Conservation (phyloP, 2,888 invertebrate genomes). For the Lymantria monacha region DNA sequence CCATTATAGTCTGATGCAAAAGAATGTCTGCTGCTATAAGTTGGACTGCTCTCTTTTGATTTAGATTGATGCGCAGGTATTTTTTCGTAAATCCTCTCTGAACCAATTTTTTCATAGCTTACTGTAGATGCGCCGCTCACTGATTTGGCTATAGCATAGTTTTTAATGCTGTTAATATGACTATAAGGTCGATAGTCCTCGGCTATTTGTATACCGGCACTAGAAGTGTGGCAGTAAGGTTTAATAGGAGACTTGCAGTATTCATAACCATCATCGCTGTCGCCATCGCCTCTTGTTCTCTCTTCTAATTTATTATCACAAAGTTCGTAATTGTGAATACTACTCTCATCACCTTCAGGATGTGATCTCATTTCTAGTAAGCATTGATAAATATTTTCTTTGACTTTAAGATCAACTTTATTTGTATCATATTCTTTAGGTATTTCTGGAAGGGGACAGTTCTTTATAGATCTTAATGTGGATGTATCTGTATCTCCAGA, state of each 20-base stretch:
- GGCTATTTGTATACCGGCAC: slow-evolving; percentile 75
- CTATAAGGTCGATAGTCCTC: slow-evolving; percentile 73
- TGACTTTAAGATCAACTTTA: slow-evolving; percentile 29
- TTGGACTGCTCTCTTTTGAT: slow-evolving; percentile 67
- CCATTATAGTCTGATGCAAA: slow-evolving; percentile 65
- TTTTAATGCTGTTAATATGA: slow-evolving; percentile 53
- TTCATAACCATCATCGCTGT: slow-evolving; percentile 77
- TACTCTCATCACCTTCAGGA: slow-evolving; percentile 74
- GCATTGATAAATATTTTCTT: slow-evolving; percentile 73
- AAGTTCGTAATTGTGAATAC: slow-evolving; percentile 79
- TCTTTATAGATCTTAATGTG: slow-evolving; percentile 60
- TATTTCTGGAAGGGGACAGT: slow-evolving; percentile 77
- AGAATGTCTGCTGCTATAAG: slow-evolving; percentile 64
- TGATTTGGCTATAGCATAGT: slow-evolving; percentile 68
- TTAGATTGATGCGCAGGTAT: slow-evolving; percentile 60
- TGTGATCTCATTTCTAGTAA: slow-evolving; percentile 73
- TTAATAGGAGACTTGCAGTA: slow-evolving; percentile 74
- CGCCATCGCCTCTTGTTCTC: slow-evolving; percentile 71
- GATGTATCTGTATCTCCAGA: slow-evolving; percentile 36
- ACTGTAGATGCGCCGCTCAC: slow-evolving; percentile 73
- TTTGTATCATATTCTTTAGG: slow-evolving; percentile 49
- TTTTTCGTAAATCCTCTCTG: slow-evolving; percentile 75
- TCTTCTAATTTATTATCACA: slow-evolving; percentile 70
- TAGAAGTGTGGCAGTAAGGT: slow-evolving; percentile 69
- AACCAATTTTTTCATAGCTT: slow-evolving; percentile 74